Evolutionary conservation across 2,113 vertebrate genomes (phyloP).

Genomic region (Rhipidura dahli): DNA sequence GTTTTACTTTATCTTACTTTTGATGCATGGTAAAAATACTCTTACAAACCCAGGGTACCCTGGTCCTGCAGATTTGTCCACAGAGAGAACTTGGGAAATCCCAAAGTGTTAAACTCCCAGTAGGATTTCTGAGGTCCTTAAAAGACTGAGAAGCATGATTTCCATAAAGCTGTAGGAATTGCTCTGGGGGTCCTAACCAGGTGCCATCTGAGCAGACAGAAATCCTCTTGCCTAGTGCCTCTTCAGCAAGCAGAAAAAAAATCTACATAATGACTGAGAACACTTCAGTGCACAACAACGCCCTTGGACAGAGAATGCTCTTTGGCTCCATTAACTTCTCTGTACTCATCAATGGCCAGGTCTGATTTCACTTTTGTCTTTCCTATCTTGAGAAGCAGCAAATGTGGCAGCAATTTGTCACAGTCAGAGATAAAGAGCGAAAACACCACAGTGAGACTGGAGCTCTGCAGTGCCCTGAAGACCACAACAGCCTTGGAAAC

Average conservation of each 20-base stretch:
- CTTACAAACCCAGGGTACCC: background rate
- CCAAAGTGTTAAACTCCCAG: background rate
- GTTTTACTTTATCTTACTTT: background rate
- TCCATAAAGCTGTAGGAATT: background rate
- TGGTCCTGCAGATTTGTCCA: background rate
- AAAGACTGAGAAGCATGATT: background rate
- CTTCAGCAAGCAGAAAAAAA: background rate
- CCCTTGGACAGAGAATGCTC: background rate
- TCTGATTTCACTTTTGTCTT: background rate
- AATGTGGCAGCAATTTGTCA: background rate
- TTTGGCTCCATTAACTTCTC: background rate
- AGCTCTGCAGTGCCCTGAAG: background rate
- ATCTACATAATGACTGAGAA: background rate
- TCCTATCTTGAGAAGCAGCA: background rate
- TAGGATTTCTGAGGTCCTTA: background rate
- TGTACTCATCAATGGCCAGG: background rate
- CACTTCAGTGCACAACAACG: background rate
- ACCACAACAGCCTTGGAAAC: background rate
- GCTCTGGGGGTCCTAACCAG: background rate
- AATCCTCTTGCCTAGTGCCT: background rate
- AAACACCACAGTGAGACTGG: background rate
- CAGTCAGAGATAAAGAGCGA: background rate
- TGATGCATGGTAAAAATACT: background rate
- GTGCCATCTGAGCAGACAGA: background rate
- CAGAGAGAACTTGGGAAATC: background rate